Evolutionary conservation across 2,888 invertebrate genomes (phyloP).

Genomic region (Ornithoptera alexandrae): DNA sequence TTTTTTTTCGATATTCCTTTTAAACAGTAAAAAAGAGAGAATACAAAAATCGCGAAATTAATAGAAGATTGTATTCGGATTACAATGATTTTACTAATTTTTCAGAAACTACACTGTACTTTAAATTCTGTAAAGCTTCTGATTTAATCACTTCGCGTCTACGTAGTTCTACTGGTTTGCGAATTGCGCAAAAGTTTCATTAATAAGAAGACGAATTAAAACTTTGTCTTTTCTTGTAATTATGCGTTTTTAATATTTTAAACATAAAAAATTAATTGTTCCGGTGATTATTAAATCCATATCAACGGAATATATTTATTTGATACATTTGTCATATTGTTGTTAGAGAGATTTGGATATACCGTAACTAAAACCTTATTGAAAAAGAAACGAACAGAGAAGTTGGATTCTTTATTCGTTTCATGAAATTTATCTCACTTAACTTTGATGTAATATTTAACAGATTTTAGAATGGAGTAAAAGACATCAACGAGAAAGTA

Average conservation of each 20-base stretch:
- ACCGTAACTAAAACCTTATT: background rate
- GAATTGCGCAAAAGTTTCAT: conserved; percentile 7
- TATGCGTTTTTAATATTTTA: background rate
- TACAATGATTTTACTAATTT: too few relatives aligned
- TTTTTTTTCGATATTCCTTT: too few relatives aligned
- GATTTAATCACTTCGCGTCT: conserved; percentile 17
- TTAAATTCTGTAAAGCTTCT: background rate
- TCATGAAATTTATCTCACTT: background rate
- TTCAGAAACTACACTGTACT: too few relatives aligned
- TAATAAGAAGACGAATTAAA: conserved; percentile 5
- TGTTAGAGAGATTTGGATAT: background rate
- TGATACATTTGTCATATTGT: background rate
- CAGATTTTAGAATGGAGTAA: conserved; percentile 42
- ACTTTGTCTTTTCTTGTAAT: background rate
- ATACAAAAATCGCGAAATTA: too few relatives aligned
- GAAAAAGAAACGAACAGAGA: background rate
- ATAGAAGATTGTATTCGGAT: too few relatives aligned
- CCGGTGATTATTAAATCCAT: background rate
- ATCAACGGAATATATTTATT: background rate
- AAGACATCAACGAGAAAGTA: conserved; percentile 68
- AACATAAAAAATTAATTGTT: background rate
- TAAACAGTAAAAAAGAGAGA: too few relatives aligned
- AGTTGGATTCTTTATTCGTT: background rate
- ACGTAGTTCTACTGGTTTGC: conserved; percentile 11
- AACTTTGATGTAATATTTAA: background rate